These are phyloP conservation scores for Hycleus cichorii DNA, from an alignment of 1,140 invertebrate genomes.

Conservation along the genomic window DNA sequence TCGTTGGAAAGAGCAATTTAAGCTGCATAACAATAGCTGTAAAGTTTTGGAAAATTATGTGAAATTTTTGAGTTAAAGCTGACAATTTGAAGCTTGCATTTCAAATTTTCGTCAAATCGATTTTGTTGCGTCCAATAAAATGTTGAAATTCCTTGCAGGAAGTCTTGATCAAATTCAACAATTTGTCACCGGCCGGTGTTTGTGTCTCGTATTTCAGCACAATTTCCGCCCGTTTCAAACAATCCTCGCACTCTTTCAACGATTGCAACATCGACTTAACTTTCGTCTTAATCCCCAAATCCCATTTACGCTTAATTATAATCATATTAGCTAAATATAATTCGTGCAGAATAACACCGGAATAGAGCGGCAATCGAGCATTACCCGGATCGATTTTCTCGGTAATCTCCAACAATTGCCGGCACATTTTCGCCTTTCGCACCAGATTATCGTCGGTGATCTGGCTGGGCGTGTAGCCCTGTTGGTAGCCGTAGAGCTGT, in stretches of 20 bases:
- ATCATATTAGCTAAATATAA: conserved; percentile 52
- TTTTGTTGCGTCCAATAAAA: conserved; percentile 35
- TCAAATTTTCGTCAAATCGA: conserved; percentile 23
- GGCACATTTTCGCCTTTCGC: conserved; percentile 57
- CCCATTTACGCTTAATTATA: conserved; percentile 45
- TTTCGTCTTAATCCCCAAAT: conserved; percentile 40
- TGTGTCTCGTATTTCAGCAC: conserved; percentile 46
- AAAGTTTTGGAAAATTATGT: no score
- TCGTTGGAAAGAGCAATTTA: no score
- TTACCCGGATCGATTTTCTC: conserved; percentile 61
- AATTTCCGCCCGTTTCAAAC: conserved; percentile 42
- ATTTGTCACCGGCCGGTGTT: conserved; percentile 45
- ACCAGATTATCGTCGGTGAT: conserved; percentile 40
- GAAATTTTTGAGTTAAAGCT: no score
- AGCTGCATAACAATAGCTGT: no score
- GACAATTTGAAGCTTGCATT: no score
- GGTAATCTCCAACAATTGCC: conserved; percentile 55
- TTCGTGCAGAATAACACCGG: conserved; percentile 63
- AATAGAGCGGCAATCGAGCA: conserved; percentile 57
- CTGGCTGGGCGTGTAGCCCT: conserved; percentile 39
- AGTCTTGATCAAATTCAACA: conserved; percentile 39
- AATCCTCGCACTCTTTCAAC: conserved; percentile 39
- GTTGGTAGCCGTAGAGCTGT: conserved; percentile 57
- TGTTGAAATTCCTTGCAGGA: conserved; percentile 33
- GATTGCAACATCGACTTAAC: conserved; percentile 31